A percentile compares a stretch with the other conserved stretches of the same genome.
phyloP scores from a whole-genome alignment of 1,140 invertebrate species.

The Drosophila jambulina region DNA sequence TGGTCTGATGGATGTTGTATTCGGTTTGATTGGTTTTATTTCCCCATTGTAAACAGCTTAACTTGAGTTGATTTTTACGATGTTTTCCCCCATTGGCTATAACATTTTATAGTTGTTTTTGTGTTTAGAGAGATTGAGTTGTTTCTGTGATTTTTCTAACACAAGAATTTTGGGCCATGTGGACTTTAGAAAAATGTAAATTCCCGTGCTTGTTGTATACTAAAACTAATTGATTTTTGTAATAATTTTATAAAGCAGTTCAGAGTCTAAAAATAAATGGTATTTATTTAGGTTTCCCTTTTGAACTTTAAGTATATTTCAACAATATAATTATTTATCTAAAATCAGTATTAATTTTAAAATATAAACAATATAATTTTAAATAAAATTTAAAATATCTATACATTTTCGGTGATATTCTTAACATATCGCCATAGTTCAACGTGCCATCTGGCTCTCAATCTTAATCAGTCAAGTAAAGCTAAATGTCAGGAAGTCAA shows the following conservation, averaged over 20 bases:
- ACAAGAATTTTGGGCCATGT: conserved; percentile 28
- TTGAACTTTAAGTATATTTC: not conserved
- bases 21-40: conserved; percentile 9
- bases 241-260: not conserved
- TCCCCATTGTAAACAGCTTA: conserved; percentile 27
- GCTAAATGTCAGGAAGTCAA: conserved; percentile 17
- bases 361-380: not conserved
- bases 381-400: not conserved
- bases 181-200: conserved; percentile 3
- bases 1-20: conserved; percentile 67
- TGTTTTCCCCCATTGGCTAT: conserved; percentile 7
- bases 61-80: conserved; percentile 38
- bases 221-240: conserved; percentile 12
- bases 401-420: not conserved
- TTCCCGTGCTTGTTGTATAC: not conserved
- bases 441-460: not conserved
- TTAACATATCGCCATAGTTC: not conserved
- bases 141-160: not conserved
- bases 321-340: not conserved
- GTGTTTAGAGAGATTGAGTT: conserved; percentile 13
- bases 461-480: conserved; percentile 42
- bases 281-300: too few species aligned
- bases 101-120: conserved; percentile 38
- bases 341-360: not conserved
- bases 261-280: too few species aligned